These are phyloP conservation scores for Xanthia togata DNA, from an alignment of 2,888 invertebrate genomes.

Conservation along the genomic window DNA sequence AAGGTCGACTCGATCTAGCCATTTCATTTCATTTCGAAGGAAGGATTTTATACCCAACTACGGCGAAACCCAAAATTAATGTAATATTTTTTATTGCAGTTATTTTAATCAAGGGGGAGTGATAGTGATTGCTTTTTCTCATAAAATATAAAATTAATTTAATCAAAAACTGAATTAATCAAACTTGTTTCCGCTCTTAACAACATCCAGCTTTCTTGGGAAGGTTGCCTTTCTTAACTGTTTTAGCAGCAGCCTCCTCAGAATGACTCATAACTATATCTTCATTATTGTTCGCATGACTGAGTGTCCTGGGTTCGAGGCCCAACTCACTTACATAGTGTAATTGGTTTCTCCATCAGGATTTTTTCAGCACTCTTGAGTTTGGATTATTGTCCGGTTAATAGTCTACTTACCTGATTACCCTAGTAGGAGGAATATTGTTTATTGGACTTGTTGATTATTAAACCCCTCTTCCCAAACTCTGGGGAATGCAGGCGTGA, in stretches of 20 bases:
- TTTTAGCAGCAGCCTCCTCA: too few relatives aligned
- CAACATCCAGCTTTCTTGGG: neutral
- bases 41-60: too few relatives aligned
- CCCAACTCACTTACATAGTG: neutral
- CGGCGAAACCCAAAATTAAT: neutral
- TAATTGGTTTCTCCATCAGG: neutral
- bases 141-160: neutral
- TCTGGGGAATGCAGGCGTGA: neutral
- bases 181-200: neutral
- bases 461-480: neutral
- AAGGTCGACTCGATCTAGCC: neutral
- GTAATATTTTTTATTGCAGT: neutral
- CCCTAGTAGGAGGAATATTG: neutral
- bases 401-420: neutral
- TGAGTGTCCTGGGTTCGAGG: neutral
- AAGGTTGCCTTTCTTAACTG: neutral
- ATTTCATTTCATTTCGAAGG: neutral
- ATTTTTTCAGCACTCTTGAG: neutral
- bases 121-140: neutral
- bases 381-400: neutral
- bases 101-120: neutral
- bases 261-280: neutral
- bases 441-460: neutral
- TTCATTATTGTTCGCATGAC: neutral
- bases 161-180: neutral